phyloP scores from a whole-genome alignment of 2,888 invertebrate genomes.

The Zele albiditarsus region DNA sequence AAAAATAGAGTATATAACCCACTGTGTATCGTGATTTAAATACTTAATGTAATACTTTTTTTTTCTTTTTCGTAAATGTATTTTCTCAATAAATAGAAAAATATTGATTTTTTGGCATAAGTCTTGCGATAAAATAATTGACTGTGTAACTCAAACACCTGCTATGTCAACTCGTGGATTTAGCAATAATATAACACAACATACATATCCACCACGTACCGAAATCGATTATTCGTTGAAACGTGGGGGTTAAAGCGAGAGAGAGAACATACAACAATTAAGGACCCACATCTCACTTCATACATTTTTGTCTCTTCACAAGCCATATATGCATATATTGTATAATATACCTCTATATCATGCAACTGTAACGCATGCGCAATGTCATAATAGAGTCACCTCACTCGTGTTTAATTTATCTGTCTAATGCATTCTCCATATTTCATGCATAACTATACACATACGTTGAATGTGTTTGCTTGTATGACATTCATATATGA shows the following conservation, averaged over 20 bases:
- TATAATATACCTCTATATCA: neutral
- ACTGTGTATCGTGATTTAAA: too few species aligned
- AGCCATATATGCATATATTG: too few species aligned
- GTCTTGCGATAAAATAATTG: too few species aligned
- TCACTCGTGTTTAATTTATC: neutral
- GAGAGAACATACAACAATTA: neutral
- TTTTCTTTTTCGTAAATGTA: too few species aligned
- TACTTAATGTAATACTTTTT: too few species aligned
- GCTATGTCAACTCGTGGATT: too few species aligned
- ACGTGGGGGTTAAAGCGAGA: too few species aligned
- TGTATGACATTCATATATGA: neutral
- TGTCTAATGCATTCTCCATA: neutral
- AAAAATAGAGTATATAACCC: too few species aligned
- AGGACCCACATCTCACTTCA: neutral
- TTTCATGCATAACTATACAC: neutral
- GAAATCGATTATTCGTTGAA: slow-evolving; percentile 1
- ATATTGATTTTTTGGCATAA: too few species aligned
- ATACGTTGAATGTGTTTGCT: neutral
- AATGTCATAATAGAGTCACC: neutral
- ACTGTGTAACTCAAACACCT: too few species aligned
- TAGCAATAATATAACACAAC: neutral
- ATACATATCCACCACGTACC: neutral
- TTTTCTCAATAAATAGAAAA: too few species aligned
- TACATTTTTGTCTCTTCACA: neutral
- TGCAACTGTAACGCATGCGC: neutral